phyloP scores from a whole-genome alignment of 2,888 invertebrate species.

The Strigamia crassipes region DNA sequence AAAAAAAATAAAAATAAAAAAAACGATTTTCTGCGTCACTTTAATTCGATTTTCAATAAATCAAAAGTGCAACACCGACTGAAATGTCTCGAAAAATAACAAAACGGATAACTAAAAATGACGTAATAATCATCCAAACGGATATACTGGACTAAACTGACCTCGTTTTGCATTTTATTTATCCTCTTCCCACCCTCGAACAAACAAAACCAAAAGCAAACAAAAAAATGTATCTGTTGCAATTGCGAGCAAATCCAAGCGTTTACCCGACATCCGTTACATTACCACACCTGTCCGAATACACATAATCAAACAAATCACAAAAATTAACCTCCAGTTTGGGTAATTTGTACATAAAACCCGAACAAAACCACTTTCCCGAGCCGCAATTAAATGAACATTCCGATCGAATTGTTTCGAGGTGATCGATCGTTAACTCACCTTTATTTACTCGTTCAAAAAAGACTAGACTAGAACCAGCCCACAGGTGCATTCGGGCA shows the following conservation, averaged over 20 bases:
- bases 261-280: neutral
- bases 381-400: neutral
- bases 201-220: neutral
- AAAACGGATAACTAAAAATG: neutral
- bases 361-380: neutral
- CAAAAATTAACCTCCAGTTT: too few species aligned
- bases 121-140: neutral
- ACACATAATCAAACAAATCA: neutral
- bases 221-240: neutral
- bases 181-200: neutral
- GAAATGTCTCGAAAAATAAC: neutral
- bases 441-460: neutral
- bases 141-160: constrained; percentile 16
- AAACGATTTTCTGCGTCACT: neutral
- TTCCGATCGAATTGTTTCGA: neutral
- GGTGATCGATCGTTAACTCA: constrained; percentile 16
- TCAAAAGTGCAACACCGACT: neutral
- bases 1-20: neutral
- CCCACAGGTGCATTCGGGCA: neutral
- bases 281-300: neutral
- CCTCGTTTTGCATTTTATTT: constrained; percentile 12
- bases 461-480: neutral
- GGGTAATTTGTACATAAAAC: too few species aligned
- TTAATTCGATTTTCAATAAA: neutral
- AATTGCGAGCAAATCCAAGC: neutral